These are phyloP conservation scores for Cyaniris semiargus DNA, from an alignment of 2,888 invertebrate genomes.

Conservation along the genomic window DNA sequence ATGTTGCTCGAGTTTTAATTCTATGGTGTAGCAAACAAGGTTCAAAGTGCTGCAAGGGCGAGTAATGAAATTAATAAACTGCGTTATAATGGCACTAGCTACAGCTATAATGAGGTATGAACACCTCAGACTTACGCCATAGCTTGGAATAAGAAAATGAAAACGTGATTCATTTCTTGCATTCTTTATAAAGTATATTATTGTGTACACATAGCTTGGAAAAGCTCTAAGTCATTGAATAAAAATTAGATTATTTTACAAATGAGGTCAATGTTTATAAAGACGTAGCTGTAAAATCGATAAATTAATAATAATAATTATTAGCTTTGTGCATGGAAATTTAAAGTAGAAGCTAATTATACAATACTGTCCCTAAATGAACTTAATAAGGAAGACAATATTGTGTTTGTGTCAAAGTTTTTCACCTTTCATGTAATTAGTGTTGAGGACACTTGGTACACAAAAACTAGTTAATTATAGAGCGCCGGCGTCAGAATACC, in stretches of 20 bases:
- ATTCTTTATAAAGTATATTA: background rate
- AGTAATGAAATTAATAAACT: slow-evolving; percentile 21
- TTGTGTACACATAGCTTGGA: background rate
- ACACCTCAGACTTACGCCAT: slow-evolving; percentile 3
- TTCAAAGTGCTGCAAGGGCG: background rate
- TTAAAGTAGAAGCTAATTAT: background rate
- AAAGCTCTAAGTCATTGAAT: background rate
- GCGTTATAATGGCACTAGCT: slow-evolving; percentile 15
- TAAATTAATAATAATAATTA: background rate
- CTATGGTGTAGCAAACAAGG: background rate
- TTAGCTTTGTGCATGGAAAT: background rate
- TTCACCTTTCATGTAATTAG: background rate
- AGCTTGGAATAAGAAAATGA: slow-evolving; percentile 9
- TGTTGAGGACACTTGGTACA: background rate
- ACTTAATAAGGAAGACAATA: background rate
- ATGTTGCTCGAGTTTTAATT: background rate
- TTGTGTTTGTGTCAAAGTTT: background rate
- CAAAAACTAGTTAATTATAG: slow-evolving; percentile 25
- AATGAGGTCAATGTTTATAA: background rate
- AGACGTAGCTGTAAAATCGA: background rate
- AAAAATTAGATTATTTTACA: background rate
- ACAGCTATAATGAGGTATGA: slow-evolving; percentile 17
- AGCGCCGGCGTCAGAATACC: too few relatives aligned
- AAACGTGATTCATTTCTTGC: background rate
- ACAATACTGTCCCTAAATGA: background rate